A percentile compares a stretch with the other conserved stretches of the same genome.
phyloP scores from a whole-genome alignment of 2,888 invertebrate genomes.

The Ectobius pallidus region DNA sequence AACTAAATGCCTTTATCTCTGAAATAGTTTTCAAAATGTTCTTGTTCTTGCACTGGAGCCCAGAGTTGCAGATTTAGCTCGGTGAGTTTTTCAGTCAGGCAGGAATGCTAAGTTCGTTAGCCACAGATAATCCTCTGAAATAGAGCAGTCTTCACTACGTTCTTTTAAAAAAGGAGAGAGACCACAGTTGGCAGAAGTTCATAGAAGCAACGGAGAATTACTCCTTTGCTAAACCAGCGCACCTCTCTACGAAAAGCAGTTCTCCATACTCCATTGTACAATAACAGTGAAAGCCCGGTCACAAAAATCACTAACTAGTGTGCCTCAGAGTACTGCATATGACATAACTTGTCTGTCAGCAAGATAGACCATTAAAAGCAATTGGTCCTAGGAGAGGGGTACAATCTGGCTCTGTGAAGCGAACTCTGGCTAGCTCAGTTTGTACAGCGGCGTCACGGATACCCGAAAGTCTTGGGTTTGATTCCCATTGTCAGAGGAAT shows the following conservation, averaged over 20 bases:
- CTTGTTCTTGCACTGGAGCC: not conserved
- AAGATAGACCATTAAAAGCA: too few relatives aligned
- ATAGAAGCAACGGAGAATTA: not conserved
- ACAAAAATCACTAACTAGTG: too few relatives aligned
- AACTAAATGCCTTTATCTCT: not conserved
- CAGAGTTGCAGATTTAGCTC: not conserved
- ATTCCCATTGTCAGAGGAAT: too few relatives aligned
- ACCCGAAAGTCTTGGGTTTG: too few relatives aligned
- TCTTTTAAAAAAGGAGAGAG: not conserved
- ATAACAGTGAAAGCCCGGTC: too few relatives aligned
- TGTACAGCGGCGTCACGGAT: too few relatives aligned
- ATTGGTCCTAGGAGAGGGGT: too few relatives aligned
- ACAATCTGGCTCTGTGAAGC: too few relatives aligned
- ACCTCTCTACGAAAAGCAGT: not conserved
- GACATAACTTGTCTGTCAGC: too few relatives aligned
- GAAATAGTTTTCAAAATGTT: constrained; percentile 4
- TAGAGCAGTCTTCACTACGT: not conserved
- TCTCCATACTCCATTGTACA: too few relatives aligned
- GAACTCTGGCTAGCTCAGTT: too few relatives aligned
- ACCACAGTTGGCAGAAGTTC: not conserved
- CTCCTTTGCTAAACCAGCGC: not conserved
- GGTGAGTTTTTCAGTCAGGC: not conserved
- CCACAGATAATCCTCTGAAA: not conserved
- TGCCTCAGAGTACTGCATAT: too few relatives aligned
- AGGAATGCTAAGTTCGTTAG: not conserved